Evolutionary conservation across 2,888 invertebrate genomes (phyloP), one percentile per base, ranked within the genome.

Genomic region (Tenthredo amoena): DNA sequence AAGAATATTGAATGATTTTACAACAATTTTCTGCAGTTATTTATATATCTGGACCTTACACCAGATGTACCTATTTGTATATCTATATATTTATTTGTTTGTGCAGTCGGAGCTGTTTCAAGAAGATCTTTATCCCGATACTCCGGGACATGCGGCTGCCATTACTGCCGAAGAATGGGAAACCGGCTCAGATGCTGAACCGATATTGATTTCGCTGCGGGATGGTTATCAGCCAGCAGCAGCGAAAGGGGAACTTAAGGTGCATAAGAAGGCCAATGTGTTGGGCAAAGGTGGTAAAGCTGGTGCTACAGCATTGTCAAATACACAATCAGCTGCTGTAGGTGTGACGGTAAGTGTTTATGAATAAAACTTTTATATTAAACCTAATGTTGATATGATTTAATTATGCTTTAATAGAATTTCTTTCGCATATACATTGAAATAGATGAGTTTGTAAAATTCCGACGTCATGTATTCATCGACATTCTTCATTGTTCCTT

Each of bases 101-200:
- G 86, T 86, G 92, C 92, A 96, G 96, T 98, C 99, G 87, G 99
- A 99, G 94, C 95, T 98, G 91, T 99, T 99, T 95, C 99, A 99
- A 94, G 98, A 99, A 93, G 99, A 99, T 94, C 95, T 99, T 88
- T 99, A 98, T 94, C 99, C 99, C 0, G 99, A 99, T 93, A 99
- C 99, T 9, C 94, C 98, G 26, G 98, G 98, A 84, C 98, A 98
- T 91, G 97, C 97, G 87, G 97, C 99, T 7, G 97, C 98, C 18
- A 94, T 97, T 87, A 96, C 98, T 0, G 98, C 98, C 1, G 98
- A 98, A 91, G 99, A 99, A 93, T 99, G 99, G 98, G 95, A 97
- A 85, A 96, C 95, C 65, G 99, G 99, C 18, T 96, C 96, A 91
- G 98, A 99, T 94, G 97, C 97, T 1, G 98, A 98, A 89, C 99